Percentiles rank a stretch among this genome's conserved stretches.
Evolutionary conservation across 2,888 invertebrate genomes (phyloP).

Genomic region (Scrobipalpa atriplicella): DNA sequence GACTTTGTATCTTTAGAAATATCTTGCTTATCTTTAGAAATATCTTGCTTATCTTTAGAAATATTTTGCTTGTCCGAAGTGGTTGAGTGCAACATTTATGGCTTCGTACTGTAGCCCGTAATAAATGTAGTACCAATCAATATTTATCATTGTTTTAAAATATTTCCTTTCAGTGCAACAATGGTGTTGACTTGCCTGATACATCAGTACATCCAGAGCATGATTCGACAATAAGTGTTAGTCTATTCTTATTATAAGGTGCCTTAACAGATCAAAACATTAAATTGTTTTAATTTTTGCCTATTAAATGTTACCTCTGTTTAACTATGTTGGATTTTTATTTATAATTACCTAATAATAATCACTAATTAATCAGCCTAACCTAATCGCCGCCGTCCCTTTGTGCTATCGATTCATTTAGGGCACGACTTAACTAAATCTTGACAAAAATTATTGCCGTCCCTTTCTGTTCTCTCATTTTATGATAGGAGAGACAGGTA

Average conservation of each 20-base stretch:
- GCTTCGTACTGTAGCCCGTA: not conserved
- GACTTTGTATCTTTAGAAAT: too few relatives aligned
- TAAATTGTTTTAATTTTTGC: slow-evolving; percentile 25
- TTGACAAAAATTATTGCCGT: too few relatives aligned
- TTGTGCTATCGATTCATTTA: too few relatives aligned
- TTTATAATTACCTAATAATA: not conserved
- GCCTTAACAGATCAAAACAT: slow-evolving; percentile 34
- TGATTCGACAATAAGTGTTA: slow-evolving; percentile 47
- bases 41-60: too few relatives aligned
- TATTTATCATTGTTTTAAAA: not conserved
- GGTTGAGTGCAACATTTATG: too few relatives aligned
- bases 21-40: too few relatives aligned
- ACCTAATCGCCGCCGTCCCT: too few relatives aligned
- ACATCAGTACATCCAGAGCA: slow-evolving; percentile 67
- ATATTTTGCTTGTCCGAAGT: too few relatives aligned
- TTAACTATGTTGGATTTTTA: not conserved
- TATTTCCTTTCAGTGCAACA: slow-evolving; percentile 70
- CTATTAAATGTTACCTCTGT: slow-evolving; percentile 30
- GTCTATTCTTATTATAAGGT: slow-evolving; percentile 31
- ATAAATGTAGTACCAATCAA: not conserved
- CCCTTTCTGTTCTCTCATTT: too few relatives aligned
- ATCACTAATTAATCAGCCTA: not conserved
- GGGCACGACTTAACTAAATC: too few relatives aligned
- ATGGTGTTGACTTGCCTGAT: slow-evolving; percentile 74
- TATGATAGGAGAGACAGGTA: too few relatives aligned